phyloP scores from a whole-genome alignment of 2,888 invertebrate genomes.

The Zygothrica quintamaculata region DNA sequence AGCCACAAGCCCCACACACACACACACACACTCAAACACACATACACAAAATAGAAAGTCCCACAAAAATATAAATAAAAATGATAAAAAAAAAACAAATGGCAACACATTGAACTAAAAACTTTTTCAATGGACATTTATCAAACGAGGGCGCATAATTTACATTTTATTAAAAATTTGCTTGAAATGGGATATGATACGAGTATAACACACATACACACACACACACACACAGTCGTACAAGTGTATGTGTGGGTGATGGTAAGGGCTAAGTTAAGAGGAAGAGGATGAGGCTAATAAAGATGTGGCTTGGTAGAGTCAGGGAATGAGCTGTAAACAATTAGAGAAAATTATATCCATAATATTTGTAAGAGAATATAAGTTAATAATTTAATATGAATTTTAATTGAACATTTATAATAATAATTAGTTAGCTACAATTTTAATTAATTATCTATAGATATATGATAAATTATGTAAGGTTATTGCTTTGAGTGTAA shows the following conservation, averaged over 20 bases:
- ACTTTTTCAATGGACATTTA: slow-evolving; percentile 76
- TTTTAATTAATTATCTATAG: no score
- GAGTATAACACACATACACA: not conserved
- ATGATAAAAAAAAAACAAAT: slow-evolving; percentile 40
- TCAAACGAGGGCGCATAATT: slow-evolving; percentile 73
- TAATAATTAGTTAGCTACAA: no score
- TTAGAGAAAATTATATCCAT: no score
- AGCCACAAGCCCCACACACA: slow-evolving; percentile 50
- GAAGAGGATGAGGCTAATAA: not conserved
- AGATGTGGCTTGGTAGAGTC: slow-evolving; percentile 5
- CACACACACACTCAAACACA: slow-evolving; percentile 17
- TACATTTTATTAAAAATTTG: slow-evolving; percentile 75
- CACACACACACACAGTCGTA: no score
- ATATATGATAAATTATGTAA: no score
- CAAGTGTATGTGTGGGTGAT: no score
- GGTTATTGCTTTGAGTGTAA: no score
- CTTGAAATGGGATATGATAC: slow-evolving; percentile 34
- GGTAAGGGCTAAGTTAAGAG: not conserved
- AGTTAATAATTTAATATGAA: no score
- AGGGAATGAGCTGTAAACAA: slow-evolving; percentile 21
- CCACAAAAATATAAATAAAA: not conserved
- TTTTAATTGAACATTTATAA: no score
- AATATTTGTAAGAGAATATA: no score
- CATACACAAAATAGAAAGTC: slow-evolving; percentile 11
- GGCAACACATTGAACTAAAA: slow-evolving; percentile 60